Evolutionary conservation across 2,797 vertebrate species (phyloP).

Genomic region (Rachycentron canadum): DNA sequence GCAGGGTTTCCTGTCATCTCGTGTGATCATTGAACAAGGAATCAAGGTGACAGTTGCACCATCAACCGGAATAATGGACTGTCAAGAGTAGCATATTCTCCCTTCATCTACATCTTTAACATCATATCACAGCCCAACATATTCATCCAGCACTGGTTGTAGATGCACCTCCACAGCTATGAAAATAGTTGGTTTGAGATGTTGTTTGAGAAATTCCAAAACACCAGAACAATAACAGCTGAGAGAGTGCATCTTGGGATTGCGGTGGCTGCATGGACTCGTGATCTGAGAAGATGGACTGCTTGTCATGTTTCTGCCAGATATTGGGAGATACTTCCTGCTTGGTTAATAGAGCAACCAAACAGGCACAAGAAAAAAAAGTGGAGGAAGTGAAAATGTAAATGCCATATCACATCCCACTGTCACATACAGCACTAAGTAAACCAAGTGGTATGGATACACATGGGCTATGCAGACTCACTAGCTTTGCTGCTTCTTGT

Average conservation of each 20-base stretch:
- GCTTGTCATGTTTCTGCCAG: conserved; percentile 71
- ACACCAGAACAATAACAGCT: conserved; percentile 42
- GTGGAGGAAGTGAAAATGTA: conserved; percentile 30
- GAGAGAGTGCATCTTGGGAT: conserved; percentile 48
- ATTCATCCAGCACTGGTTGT: not conserved
- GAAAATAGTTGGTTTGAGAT: conserved; percentile 14
- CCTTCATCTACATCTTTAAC: conserved; percentile 36
- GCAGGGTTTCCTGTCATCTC: conserved; percentile 26
- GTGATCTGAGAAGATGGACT: conserved; percentile 57
- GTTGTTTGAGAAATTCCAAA: conserved; percentile 24
- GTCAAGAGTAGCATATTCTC: conserved; percentile 19
- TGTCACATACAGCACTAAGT: conserved; percentile 30
- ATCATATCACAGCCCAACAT: conserved; percentile 28
- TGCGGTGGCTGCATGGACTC: conserved; percentile 38
- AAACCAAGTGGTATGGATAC: conserved; percentile 5
- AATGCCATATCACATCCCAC: conserved; percentile 28
- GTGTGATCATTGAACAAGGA: conserved; percentile 18
- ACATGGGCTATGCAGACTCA: not conserved
- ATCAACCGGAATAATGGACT: conserved; percentile 36
- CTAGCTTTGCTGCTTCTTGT: not conserved
- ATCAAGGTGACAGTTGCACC: conserved; percentile 34
- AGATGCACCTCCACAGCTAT: not conserved
- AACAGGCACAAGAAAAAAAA: conserved; percentile 34
- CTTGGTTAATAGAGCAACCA: conserved; percentile 56
- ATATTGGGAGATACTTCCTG: conserved; percentile 49